These are phyloP conservation scores for Macaca nemestrina DNA, from an alignment of 2,113 vertebrate species.

Conservation along the genomic window DNA sequence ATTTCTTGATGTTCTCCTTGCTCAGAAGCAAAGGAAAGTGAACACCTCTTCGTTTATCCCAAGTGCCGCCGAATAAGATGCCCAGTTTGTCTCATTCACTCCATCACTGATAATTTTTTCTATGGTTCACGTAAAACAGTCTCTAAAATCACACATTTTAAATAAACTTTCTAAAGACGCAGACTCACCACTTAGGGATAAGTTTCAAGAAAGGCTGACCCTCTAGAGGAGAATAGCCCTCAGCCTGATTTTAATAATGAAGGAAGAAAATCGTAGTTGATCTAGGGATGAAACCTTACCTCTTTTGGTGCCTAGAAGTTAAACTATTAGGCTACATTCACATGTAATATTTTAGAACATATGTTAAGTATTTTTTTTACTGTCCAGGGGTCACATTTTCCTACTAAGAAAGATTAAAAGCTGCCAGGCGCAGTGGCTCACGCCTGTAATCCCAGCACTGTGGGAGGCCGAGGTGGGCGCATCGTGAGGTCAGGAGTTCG, in stretches of 20 bases:
- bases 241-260: slow-evolving; percentile 53
- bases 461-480: no score
- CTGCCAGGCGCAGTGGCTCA: no score
- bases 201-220: slow-evolving; percentile 28
- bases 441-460: no score
- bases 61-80: not conserved
- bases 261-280: slow-evolving; percentile 35
- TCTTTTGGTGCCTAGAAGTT: not conserved
- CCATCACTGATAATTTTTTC: slow-evolving; percentile 28
- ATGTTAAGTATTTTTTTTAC: not conserved
- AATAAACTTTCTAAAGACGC: not conserved
- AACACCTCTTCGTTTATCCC: slow-evolving; percentile 22
- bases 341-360: not conserved
- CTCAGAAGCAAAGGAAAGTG: not conserved
- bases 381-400: not conserved
- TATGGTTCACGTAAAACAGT: slow-evolving; percentile 32
- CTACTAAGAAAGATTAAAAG: not conserved
- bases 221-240: not conserved
- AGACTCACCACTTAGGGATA: not conserved
- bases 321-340: not conserved
- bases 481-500: no score
- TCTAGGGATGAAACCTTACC: not conserved
- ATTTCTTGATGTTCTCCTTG: not conserved
- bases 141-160: not conserved
- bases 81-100: slow-evolving; percentile 18